phyloP scores from a whole-genome alignment of 2,113 vertebrate species.

The Nothocercus nigrocapillus region DNA sequence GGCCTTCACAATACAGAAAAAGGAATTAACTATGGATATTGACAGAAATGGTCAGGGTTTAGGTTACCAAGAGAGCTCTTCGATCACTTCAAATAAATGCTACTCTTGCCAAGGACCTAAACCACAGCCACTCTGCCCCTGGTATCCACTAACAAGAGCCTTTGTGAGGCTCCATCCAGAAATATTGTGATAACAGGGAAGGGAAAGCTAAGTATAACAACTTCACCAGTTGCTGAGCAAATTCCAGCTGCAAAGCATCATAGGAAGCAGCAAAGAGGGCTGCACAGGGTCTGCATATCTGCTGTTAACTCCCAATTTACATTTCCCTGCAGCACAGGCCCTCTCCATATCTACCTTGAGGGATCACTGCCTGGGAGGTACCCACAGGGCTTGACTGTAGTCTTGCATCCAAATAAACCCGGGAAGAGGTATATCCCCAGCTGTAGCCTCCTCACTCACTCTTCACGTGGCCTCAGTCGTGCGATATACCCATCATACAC shows the following conservation, averaged over 20 bases:
- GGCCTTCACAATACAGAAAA: neutral
- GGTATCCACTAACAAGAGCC: neutral
- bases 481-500: neutral
- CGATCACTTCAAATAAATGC: neutral
- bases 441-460: neutral
- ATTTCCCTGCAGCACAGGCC: neutral
- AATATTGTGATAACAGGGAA: neutral
- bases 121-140: neutral
- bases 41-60: neutral
- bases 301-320: accelerated
- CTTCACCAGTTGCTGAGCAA: neutral
- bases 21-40: neutral
- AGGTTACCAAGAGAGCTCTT: neutral
- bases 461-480: accelerated
- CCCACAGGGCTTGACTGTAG: neutral
- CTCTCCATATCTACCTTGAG: neutral
- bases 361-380: neutral
- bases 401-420: neutral
- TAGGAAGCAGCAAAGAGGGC: neutral
- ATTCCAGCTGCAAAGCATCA: neutral
- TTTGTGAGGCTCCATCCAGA: neutral
- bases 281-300: neutral
- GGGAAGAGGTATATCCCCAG: neutral
- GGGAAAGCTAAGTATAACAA: neutral
- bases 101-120: neutral